Base-by-base conservation (phyloP, 2,888 invertebrate species). In the Oscheius onirici region DNA sequence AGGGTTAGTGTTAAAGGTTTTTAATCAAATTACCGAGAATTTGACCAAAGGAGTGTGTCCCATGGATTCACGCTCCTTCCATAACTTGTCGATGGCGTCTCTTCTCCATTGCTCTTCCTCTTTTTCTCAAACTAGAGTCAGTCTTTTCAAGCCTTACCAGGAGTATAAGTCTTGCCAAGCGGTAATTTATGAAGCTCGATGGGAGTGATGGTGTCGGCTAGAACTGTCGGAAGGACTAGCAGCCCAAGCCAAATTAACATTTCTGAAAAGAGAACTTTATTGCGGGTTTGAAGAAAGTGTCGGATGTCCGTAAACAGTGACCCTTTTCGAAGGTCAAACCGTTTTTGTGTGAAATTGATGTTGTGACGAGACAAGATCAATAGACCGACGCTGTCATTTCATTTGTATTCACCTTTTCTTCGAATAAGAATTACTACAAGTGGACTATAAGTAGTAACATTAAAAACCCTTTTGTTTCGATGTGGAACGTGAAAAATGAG, bases 41-140 rank as follows among this genome's bases (percentile, higher is more conserved):
- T 74, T 72, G 15, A 74, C 67, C 10, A 84, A 65, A 2, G 83
- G 83, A 10, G 83, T 84, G 61, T 79, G 77, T 22, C 78, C 81
- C 83, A 84, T 83, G 17, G 63, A 22, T 10, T 61, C 34, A 6
- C 84, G 66, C 40, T 84, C 84, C 2, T 72, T 70, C 83, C 83
- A 83, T 34, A 84, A 61, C 60, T 74, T 76, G 17, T 71, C 69
- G 15, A 84, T 78, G 3, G 83, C 81, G 5, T 71, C 49, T 6
- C 72, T 57, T 40, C 78, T 61, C 83, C 83, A 83, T 71, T 71
- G 46, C 3, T 71, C 68, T 49, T 81, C 81, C 11, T 74, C 80
- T 34, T 34, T 34, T 34, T 8, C 34, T 77, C 65, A 58, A 76
- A n/a, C 13, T 26, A n/a, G 28, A 46, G 15, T 5, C 3, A 46